These are phyloP conservation scores for Aphodius sticticus DNA, from an alignment of 2,888 invertebrate species.

Conservation along the genomic window DNA sequence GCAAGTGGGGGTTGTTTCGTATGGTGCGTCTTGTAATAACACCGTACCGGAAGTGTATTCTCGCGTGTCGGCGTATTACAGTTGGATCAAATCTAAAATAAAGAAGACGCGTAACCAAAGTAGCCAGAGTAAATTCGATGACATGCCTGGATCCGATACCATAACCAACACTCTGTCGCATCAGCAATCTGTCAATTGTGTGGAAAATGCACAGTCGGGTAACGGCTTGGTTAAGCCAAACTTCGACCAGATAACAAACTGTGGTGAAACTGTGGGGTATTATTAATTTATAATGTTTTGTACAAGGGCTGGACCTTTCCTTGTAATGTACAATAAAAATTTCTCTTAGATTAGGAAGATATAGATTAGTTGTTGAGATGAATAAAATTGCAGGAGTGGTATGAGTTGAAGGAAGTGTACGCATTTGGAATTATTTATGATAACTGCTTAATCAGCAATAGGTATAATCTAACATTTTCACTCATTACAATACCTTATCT, in stretches of 20 bases:
- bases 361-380: not conserved
- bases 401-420: not conserved
- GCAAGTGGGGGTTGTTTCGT: constrained; percentile 26
- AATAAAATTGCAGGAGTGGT: not conserved
- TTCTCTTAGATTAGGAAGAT: not conserved
- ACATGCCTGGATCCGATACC: no score
- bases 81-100: not conserved
- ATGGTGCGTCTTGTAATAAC: not conserved
- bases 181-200: not conserved
- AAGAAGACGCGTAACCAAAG: not conserved
- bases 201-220: not conserved
- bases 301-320: not conserved
- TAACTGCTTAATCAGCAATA: not conserved
- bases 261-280: no score
- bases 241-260: not conserved
- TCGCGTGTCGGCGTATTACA: not conserved
- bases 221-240: no score
- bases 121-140: no score
- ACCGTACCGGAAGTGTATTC: constrained; percentile 13
- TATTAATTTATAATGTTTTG: not conserved
- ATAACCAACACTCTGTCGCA: no score
- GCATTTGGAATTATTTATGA: not conserved
- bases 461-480: no score
- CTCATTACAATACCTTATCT: no score
- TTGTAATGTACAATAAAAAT: not conserved